These are phyloP conservation scores for Xerus inauris DNA, from an alignment of 2,113 vertebrate genomes.

Conservation along the genomic window DNA sequence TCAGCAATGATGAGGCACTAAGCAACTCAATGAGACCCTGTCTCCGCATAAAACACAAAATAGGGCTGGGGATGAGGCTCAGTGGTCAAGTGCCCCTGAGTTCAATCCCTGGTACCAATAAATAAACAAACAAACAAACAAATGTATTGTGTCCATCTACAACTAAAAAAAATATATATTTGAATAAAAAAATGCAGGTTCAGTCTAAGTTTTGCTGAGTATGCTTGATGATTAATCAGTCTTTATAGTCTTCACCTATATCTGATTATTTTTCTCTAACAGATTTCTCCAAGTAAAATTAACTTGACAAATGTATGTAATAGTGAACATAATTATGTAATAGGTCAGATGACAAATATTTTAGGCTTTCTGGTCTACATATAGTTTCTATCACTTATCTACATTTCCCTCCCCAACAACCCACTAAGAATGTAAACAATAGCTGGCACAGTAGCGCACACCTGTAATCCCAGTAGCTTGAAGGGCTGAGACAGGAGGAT, in stretches of 20 bases:
- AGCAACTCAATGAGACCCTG: no score
- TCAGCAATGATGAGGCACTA: no score
- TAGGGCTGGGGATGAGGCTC: no score
- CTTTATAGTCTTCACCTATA: neutral
- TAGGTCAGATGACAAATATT: neutral
- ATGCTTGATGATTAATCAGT: neutral
- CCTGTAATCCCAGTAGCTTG: no score
- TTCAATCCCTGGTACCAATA: no score
- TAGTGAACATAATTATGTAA: neutral
- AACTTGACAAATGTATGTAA: neutral
- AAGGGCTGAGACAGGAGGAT: no score
- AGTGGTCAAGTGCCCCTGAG: no score
- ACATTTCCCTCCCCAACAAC: neutral
- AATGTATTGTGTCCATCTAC: no score
- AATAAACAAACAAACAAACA: no score
- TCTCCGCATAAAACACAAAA: no score
- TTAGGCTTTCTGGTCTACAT: neutral
- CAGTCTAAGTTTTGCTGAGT: neutral
- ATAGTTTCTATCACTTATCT: neutral
- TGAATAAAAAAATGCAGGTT: neutral
- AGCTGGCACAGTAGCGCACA: neutral
- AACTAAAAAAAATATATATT: no score
- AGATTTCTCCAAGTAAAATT: neutral
- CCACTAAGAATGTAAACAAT: neutral
- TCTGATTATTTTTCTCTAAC: constrained; percentile 14